Conservation (phyloP, 2,888 invertebrate species). For the Anorthoa munda region DNA sequence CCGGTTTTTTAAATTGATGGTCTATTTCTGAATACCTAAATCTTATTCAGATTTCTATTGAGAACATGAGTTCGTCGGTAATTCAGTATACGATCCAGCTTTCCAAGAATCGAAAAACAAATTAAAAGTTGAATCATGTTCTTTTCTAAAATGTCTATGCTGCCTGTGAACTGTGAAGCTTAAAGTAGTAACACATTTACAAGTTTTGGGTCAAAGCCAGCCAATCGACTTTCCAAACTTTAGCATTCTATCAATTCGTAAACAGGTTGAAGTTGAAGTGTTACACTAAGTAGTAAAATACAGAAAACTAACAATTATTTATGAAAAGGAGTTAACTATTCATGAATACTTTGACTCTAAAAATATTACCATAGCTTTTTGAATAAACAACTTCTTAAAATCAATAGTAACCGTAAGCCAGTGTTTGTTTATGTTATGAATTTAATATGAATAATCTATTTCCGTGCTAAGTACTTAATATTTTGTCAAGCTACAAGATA, state of each 20-base stretch:
- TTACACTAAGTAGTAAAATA: not conserved
- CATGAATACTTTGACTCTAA: not conserved
- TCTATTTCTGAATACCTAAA: not conserved
- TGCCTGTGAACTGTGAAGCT: conserved; percentile 11
- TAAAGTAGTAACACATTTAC: conserved; percentile 9
- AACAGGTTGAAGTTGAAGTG: not conserved
- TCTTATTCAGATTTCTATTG: not conserved
- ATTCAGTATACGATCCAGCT: not conserved
- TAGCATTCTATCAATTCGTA: conserved; percentile 10
- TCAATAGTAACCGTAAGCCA: not conserved
- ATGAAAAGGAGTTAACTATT: not conserved
- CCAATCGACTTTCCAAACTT: conserved; percentile 14
- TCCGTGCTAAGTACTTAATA: not conserved
- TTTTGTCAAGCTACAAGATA: not conserved
- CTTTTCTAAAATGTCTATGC: conserved; percentile 24
- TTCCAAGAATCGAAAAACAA: conserved; percentile 12
- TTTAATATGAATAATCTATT: not conserved
- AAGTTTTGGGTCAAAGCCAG: conserved; percentile 27
- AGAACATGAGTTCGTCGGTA: conserved; percentile 12
- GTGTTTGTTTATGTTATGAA: not conserved
- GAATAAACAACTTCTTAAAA: not conserved
- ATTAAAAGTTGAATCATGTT: conserved; percentile 23
- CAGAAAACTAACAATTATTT: not conserved
- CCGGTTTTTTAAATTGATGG: not conserved
- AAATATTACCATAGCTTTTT: not conserved